Evolutionary conservation across 2,888 invertebrate genomes (phyloP).

Genomic region (Caradrina clavipalpis): DNA sequence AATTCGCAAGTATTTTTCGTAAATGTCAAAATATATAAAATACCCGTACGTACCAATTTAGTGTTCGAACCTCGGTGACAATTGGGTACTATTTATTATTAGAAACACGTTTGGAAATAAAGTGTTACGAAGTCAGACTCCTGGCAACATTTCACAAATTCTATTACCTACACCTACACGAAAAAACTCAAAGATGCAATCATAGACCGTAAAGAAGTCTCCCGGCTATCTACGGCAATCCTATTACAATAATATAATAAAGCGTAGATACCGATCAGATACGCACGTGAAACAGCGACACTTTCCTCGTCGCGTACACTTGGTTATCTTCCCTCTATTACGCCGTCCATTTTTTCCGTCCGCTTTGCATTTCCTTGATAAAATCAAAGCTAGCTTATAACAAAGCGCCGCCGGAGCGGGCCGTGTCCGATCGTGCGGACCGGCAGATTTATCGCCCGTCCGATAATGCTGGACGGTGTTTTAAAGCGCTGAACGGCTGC

Average conservation of each 20-base stretch:
- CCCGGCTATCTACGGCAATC: conserved; percentile 13
- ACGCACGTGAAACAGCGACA: conserved; percentile 13
- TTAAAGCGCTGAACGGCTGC: conserved; percentile 35
- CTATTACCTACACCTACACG: background rate
- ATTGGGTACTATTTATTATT: background rate
- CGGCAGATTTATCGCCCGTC: conserved; percentile 52
- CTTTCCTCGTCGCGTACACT: conserved; percentile 17
- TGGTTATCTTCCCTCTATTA: conserved; percentile 30
- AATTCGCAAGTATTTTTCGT: too few relatives aligned
- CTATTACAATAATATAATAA: conserved; percentile 35
- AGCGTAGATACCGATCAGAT: conserved; percentile 26
- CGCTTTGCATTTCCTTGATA: conserved; percentile 54
- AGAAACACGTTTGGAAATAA: background rate
- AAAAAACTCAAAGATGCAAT: conserved; percentile 13
- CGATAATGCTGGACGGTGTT: conserved; percentile 32
- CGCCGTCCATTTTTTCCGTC: conserved; percentile 33
- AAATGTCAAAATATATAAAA: background rate
- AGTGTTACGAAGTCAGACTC: background rate
- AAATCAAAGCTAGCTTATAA: conserved; percentile 51
- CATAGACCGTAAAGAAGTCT: background rate
- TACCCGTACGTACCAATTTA: background rate
- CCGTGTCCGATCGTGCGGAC: conserved; percentile 51
- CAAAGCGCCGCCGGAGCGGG: conserved; percentile 30
- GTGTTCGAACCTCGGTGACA: background rate
- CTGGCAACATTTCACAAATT: background rate